Evolutionary conservation across 2,113 vertebrate genomes (phyloP).

Genomic region (Lutjanus erythropterus): DNA sequence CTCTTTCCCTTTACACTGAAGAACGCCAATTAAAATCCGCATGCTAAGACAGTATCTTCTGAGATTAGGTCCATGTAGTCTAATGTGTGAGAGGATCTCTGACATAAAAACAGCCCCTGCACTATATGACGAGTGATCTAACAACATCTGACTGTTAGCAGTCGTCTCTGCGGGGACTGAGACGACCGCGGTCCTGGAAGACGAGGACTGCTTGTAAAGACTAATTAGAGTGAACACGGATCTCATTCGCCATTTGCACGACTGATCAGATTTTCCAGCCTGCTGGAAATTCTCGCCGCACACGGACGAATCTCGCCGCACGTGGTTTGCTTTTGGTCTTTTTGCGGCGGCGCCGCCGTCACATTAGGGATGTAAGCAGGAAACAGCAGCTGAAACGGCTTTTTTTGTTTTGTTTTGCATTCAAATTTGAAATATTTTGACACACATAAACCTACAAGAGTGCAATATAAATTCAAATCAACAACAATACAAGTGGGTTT

Average conservation of each 20-base stretch:
- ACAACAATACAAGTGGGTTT: conserved; percentile 20
- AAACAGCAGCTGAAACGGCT: conserved; percentile 16
- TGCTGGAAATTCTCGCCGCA: conserved; percentile 9
- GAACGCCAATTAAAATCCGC: neutral
- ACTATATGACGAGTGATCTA: conserved; percentile 8
- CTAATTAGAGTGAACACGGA: conserved; percentile 55
- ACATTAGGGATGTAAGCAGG: conserved; percentile 18
- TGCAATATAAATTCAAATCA: conserved; percentile 47
- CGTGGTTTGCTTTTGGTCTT: neutral
- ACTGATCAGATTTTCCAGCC: conserved; percentile 53
- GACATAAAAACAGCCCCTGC: conserved; percentile 13
- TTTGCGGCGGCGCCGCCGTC: conserved; percentile 33
- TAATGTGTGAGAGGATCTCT: neutral
- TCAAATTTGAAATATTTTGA: conserved; percentile 38
- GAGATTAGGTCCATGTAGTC: neutral
- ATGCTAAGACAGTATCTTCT: neutral
- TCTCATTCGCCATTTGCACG: conserved; percentile 44
- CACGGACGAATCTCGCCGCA: conserved; percentile 9
- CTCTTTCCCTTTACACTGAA: neutral
- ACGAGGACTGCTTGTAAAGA: conserved; percentile 35
- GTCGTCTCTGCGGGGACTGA: neutral
- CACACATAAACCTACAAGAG: neutral
- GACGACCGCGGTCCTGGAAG: neutral
- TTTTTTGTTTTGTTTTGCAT: conserved; percentile 29
- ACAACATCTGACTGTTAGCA: conserved; percentile 16